Percentiles rank a stretch among this genome's conserved stretches.
phyloP scores from a whole-genome alignment of 2,797 vertebrate genomes.

The Urophycis tenuis region DNA sequence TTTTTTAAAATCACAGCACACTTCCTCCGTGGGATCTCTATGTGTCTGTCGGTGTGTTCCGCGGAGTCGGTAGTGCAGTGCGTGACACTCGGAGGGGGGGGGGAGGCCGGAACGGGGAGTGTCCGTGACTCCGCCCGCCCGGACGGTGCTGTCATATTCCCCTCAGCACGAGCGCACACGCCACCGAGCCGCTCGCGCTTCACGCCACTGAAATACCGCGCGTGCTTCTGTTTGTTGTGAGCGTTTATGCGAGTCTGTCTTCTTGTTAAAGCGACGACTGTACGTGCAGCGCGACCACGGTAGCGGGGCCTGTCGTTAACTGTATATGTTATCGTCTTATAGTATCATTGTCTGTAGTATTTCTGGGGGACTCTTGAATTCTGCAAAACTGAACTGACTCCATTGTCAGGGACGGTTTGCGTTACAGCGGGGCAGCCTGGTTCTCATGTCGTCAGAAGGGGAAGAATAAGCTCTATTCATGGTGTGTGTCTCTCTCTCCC shows the following conservation, averaged over 20 bases:
- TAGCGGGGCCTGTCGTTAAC: not conserved
- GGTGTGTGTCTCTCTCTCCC: slow-evolving; percentile 29
- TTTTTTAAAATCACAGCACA: not conserved
- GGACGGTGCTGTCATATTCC: slow-evolving; percentile 4
- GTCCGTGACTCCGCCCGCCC: slow-evolving; percentile 55
- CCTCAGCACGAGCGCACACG: not conserved
- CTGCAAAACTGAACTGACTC: not conserved
- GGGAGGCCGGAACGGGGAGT: slow-evolving; percentile 64
- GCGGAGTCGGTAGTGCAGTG: not conserved
- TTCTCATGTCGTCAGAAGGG: slow-evolving; percentile 37
- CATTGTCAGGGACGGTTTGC: not conserved
- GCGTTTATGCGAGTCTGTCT: not conserved
- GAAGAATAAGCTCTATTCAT: slow-evolving; percentile 73
- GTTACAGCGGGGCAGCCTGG: not conserved
- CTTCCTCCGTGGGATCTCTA: not conserved
- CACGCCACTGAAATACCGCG: not conserved
- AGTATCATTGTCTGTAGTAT: not conserved
- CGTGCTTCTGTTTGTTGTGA: not conserved
- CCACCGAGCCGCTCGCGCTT: no score
- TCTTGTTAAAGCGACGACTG: not conserved
- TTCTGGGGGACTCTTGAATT: not conserved
- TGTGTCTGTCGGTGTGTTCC: not conserved
- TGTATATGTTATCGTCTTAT: not conserved
- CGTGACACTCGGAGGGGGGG: slow-evolving; percentile 40
- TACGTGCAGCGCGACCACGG: not conserved